Evolutionary conservation across 2,113 vertebrate species (phyloP).

Genomic region (Suncus etruscus): DNA sequence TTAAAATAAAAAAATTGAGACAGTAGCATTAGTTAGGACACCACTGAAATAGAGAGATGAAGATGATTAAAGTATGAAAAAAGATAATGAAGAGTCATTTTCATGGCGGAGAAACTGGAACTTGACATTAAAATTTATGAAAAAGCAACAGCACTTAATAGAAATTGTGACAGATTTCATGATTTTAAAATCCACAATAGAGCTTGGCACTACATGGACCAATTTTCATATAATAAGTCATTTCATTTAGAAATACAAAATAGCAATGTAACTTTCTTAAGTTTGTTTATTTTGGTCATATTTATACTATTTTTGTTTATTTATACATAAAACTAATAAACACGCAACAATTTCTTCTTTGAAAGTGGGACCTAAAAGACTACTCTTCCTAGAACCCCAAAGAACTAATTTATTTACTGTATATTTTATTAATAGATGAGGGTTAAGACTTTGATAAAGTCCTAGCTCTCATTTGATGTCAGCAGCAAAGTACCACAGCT

Average conservation of each 20-base stretch:
- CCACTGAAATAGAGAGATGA: not conserved
- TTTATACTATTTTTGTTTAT: constrained; percentile 47
- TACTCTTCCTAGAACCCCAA: constrained; percentile 81
- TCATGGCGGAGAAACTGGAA: constrained; percentile 32
- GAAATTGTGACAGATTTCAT: not conserved
- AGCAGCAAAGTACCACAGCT: constrained; percentile 61
- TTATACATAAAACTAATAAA: constrained; percentile 49
- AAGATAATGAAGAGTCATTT: not conserved
- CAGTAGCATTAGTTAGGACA: not conserved
- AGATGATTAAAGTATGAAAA: not conserved
- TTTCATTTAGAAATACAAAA: constrained; percentile 59
- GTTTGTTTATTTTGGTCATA: not conserved
- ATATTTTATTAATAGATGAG: constrained; percentile 87
- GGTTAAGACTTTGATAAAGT: constrained; percentile 89
- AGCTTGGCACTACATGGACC: not conserved
- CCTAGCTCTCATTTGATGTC: constrained; percentile 83
- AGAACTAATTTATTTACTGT: constrained; percentile 87
- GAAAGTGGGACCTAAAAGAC: constrained; percentile 73
- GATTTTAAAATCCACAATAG: not conserved
- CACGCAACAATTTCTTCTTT: constrained; percentile 70
- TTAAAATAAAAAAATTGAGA: not conserved
- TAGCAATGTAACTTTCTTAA: constrained; percentile 34
- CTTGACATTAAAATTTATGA: not conserved
- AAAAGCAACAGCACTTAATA: constrained; percentile 16
- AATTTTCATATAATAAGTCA: constrained; percentile 49